Base-by-base conservation (phyloP, 2,113 vertebrate species). In the Thryonomys swinderianus region DNA sequence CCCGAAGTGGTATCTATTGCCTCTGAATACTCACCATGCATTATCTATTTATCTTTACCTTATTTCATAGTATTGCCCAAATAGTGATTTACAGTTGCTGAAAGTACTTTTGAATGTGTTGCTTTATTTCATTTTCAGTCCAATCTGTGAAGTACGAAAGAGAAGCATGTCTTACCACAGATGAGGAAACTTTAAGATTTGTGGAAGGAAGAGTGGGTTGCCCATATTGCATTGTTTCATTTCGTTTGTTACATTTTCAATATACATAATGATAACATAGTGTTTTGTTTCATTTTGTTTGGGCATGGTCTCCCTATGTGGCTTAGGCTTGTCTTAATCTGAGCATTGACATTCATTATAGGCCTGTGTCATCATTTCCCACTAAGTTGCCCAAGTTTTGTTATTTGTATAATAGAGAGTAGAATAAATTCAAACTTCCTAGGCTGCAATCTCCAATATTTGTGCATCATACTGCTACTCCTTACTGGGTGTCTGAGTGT, bases 21-120 rank as follows among this genome's bases (percentile, higher is more conserved):
- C 27, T 95, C 66, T 95, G 27, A 95, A 81, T n/a, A 45, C 55
- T 42, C 42, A 53, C 18, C 51, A 45, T 88, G 88, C 34, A 71
- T 71, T 89, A 42, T 80, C 82, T 78, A 86, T 81, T 95, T 87
- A 11, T 85, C 5, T 51, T 93, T 84, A 55, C 92, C 51, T 67
- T 87, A 42, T 66, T 34, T 16, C 83, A 61, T 88, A 27, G 64
- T 74, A 51, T 88, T 92, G 11, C 40, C 51, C 34, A 69, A 37
- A 37, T 78, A 91, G 45, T 88, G 76, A 67, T 93, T 96, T 93
- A 17, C 9, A 81, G 0, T 57, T 85, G 45, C 7, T 55, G 53
- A 14, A 67, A 94, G 23, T 92, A n/a, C 42, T 89, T 96, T 91
- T 76, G 69, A 94, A 94, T 92, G 37, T 59, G 71, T 91, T 90